Conservation (phyloP, 2,888 invertebrate species). For the Boloria selene region DNA sequence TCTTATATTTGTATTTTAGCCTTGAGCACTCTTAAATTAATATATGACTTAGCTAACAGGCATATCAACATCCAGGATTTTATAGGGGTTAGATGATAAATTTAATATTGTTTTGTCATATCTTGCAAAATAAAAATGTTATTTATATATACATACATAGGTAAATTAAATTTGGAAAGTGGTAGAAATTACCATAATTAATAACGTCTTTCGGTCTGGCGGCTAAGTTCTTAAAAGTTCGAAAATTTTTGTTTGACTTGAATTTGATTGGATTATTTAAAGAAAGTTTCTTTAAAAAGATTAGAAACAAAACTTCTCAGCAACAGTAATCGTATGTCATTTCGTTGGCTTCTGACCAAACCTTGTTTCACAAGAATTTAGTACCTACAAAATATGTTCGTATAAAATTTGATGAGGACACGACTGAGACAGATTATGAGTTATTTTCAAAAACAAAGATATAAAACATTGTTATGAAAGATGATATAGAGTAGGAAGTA, state of each 20-base stretch:
- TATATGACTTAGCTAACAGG: constrained; percentile 31
- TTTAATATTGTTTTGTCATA: no score
- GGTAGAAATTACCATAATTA: neutral
- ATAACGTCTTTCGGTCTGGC: neutral
- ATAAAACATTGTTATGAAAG: constrained; percentile 1
- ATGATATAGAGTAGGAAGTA: neutral
- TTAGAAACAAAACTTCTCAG: constrained; percentile 34
- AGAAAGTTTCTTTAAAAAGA: constrained; percentile 24
- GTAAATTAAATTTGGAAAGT: no score
- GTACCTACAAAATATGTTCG: constrained; percentile 23
- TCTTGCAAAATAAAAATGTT: no score
- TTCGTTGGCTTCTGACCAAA: constrained; percentile 40
- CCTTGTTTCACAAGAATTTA: constrained; percentile 33
- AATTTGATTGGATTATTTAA: constrained; percentile 25
- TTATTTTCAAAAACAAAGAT: constrained; percentile 4
- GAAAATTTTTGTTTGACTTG: constrained; percentile 20
- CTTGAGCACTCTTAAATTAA: constrained; percentile 33
- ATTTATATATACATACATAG: no score
- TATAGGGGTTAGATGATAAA: constrained; percentile 6
- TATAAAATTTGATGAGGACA: constrained; percentile 22
- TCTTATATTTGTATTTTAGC: constrained; percentile 22
- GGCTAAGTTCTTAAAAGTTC: neutral
- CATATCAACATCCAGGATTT: constrained; percentile 34
- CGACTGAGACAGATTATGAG: constrained; percentile 9
- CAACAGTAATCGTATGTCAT: constrained; percentile 32